Evolutionary conservation across 2,113 vertebrate genomes (phyloP).

Genomic region (Oryzias woworae): DNA sequence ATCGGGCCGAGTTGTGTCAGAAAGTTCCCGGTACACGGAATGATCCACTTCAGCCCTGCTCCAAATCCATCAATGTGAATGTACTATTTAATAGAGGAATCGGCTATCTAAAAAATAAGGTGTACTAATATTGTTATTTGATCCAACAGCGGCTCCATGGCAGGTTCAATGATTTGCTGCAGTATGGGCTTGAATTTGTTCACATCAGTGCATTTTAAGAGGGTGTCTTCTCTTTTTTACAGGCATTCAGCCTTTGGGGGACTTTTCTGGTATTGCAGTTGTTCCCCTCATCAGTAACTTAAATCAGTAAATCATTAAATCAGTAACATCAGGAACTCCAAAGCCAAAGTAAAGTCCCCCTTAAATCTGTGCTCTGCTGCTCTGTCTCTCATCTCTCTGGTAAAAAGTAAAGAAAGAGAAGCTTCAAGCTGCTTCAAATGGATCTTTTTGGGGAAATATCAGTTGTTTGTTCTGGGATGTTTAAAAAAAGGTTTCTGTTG

Average conservation of each 20-base stretch:
- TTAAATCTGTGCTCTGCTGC: not conserved
- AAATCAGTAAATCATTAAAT: not conserved
- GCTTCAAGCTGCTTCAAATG: too few species aligned
- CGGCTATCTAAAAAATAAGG: too few species aligned
- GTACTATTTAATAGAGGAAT: too few species aligned
- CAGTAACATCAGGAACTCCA: not conserved
- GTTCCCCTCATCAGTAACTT: not conserved
- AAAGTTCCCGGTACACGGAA: slow-evolving; percentile 56
- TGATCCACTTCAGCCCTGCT: slow-evolving; percentile 16
- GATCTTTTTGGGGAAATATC: too few species aligned
- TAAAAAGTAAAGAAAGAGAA: too few species aligned
- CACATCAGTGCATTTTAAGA: slow-evolving; percentile 9
- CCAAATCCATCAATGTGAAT: slow-evolving; percentile 30
- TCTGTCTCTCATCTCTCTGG: too few species aligned
- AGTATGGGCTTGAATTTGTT: slow-evolving; percentile 7
- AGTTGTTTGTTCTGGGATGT: too few species aligned
- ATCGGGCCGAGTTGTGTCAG: slow-evolving; percentile 52
- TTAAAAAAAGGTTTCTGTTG: too few species aligned
- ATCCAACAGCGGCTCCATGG: not conserved
- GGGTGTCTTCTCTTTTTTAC: slow-evolving; percentile 15
- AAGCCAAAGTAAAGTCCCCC: not conserved
- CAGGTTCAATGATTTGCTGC: not conserved
- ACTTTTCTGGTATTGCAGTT: not conserved
- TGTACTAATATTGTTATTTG: too few species aligned
- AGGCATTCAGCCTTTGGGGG: not conserved